These are phyloP conservation scores for Cancer borealis DNA, from an alignment of 2,888 invertebrate species.

Conservation along the genomic window DNA sequence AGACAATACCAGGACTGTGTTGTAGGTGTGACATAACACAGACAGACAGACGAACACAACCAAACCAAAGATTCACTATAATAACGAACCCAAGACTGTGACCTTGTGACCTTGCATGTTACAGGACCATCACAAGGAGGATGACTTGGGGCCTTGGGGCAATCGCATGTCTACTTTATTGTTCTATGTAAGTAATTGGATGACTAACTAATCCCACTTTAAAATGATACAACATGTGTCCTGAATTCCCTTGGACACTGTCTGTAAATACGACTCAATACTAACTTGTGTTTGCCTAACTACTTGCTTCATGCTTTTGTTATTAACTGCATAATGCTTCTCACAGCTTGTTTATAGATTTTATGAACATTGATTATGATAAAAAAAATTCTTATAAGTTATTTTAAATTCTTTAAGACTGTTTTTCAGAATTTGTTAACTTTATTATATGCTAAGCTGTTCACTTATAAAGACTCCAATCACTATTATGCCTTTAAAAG, in stretches of 20 bases:
- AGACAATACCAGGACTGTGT: neutral
- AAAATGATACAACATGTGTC: neutral
- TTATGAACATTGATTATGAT: neutral
- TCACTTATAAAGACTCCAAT: neutral
- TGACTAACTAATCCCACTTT: neutral
- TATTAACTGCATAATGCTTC: neutral
- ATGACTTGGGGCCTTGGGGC: slow-evolving; percentile 81
- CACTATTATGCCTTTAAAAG: neutral
- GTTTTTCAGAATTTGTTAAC: neutral
- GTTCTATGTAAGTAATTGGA: slow-evolving; percentile 90
- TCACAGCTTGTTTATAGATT: neutral
- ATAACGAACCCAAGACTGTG: slow-evolving; percentile 46
- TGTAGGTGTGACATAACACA: slow-evolving; percentile 35
- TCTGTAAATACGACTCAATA: neutral
- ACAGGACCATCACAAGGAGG: slow-evolving; percentile 60
- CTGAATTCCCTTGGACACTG: neutral
- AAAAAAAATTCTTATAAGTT: neutral
- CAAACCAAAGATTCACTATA: neutral
- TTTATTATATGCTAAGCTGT: neutral
- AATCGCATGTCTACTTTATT: slow-evolving; percentile 98
- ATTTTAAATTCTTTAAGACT: neutral
- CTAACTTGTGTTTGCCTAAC: neutral
- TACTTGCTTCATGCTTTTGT: neutral
- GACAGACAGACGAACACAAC: neutral
- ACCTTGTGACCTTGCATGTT: slow-evolving; percentile 46